phyloP scores from a whole-genome alignment of 1,140 invertebrate genomes.

The Zophobas morio region DNA sequence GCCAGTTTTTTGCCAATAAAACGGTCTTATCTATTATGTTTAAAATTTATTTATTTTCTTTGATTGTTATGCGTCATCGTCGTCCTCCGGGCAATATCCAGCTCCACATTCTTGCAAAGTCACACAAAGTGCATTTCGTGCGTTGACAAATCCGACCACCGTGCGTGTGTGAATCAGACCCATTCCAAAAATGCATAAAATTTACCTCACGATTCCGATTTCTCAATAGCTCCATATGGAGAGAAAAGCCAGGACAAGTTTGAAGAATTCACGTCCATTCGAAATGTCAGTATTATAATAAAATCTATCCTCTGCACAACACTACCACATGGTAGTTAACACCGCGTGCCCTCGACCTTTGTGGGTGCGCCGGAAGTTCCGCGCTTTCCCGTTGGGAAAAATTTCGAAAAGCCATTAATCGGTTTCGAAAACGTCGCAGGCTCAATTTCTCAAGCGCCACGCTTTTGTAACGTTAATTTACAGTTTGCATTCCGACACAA shows the following conservation, averaged over 20 bases:
- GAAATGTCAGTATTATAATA: slow-evolving; percentile 35
- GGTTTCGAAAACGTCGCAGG: neutral
- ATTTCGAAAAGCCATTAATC: neutral
- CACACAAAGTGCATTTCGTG: too few relatives aligned
- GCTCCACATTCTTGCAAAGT: too few relatives aligned
- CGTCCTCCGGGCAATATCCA: too few relatives aligned
- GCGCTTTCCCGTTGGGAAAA: neutral
- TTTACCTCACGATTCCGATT: neutral
- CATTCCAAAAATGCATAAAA: neutral
- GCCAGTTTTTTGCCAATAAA: too few relatives aligned
- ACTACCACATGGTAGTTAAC: slow-evolving; percentile 17
- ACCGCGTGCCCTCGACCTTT: slow-evolving; percentile 18
- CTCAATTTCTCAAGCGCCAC: slow-evolving; percentile 4
- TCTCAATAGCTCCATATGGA: slow-evolving; percentile 18
- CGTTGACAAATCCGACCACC: too few relatives aligned
- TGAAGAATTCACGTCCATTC: slow-evolving; percentile 8
- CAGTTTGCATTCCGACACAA: neutral
- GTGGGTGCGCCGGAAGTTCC: slow-evolving; percentile 25
- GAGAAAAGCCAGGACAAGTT: slow-evolving; percentile 11
- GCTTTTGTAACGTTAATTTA: slow-evolving; percentile 23
- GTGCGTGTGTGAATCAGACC: neutral
- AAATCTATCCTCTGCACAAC: slow-evolving; percentile 1
- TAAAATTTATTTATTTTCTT: too few relatives aligned
- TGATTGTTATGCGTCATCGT: too few relatives aligned
- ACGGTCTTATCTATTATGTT: too few relatives aligned